Percentiles rank a stretch among this genome's conserved stretches.
Evolutionary conservation across 64 coral and sea anemone genomes (phyloP).

Genomic region (Montipora capricornis): DNA sequence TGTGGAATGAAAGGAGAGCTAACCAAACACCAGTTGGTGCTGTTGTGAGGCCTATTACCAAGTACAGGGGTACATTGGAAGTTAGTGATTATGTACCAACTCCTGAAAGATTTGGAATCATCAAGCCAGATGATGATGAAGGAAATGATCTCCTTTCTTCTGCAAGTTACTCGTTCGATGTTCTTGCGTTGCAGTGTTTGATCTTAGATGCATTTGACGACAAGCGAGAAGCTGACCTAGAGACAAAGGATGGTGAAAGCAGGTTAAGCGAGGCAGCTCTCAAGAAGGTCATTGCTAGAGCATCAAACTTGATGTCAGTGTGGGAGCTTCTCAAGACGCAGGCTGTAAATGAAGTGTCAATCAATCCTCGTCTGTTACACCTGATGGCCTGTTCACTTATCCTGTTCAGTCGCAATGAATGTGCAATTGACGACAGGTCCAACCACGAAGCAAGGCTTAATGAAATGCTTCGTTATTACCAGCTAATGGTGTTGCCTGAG

Average conservation of each 20-base stretch:
- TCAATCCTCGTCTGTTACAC: conserved; percentile 54
- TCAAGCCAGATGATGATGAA: conserved; percentile 35
- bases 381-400: conserved; percentile 54
- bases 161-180: conserved; percentile 45
- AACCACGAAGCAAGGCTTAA: conserved; percentile 29
- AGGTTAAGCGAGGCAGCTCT: conserved; percentile 20
- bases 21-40: conserved; percentile 24
- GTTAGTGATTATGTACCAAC: conserved; percentile 44
- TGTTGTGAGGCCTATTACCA: conserved; percentile 22
- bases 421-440: conserved; percentile 40
- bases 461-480: conserved; percentile 44
- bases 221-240: background rate
- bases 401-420: conserved; percentile 57
- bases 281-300: conserved; percentile 33
- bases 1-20: conserved; percentile 71
- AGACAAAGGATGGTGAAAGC: background rate
- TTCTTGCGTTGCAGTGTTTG: conserved; percentile 55
- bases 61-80: conserved; percentile 63
- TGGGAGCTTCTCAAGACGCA: conserved; percentile 52
- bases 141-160: conserved; percentile 13
- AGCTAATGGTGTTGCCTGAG: conserved; percentile 32
- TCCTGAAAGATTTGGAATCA: conserved; percentile 56
- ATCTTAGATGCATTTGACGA: conserved; percentile 44
- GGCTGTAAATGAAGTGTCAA: conserved; percentile 32
- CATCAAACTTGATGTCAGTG: conserved; percentile 48